Evolutionary conservation across 2,888 invertebrate genomes (phyloP), one percentile per base, ranked within the genome.

Genomic region (Bellardia pandia): DNA sequence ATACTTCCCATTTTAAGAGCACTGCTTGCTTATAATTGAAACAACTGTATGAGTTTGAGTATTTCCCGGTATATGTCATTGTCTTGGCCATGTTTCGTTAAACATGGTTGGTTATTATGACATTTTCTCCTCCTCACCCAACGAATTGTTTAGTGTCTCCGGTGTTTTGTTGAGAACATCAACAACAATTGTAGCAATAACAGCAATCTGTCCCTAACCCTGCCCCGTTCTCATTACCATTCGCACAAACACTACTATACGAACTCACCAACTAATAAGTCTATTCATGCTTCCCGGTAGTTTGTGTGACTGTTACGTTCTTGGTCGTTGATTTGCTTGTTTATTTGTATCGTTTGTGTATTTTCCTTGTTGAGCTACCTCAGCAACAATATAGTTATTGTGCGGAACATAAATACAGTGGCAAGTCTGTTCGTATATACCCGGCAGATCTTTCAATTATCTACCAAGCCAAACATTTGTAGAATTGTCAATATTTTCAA

Each of bases 121-220:
- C 53, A 56, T 40, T 71, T 37, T 68, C 16, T 51, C 30, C 33
- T 45, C 58, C 40, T 23, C 23, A n/a, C 42, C 33, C 3, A 72
- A 56, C 37, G 48, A 74, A 75, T 75, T 75, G 56, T 81, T 66
- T 68, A 74, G 62, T 13, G 66, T 75, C 81, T 81, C 81, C 74
- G 68, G 66, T 81, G 58, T 81, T 81, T 68, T 75, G 81, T 68
- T 74, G 14, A n/a, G 11, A 48, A 33, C 45, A 80, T 40, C 62
- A 60, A 60, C 45, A 80, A 62, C 62, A 60, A 60, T 9, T 45
- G 8, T 56, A 51, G 13, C 0, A 66, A 42, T 11, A 66, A 11
- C 13, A 66, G 45, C 45, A 40, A 76, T 6, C 33, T 30, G 14
- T 40, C 58, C 33, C 69, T 51, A 30, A 16, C 16, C 30, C 64